phyloP scores from a whole-genome alignment of 1,140 invertebrate species.

The Pseudomyrmex concolor region DNA sequence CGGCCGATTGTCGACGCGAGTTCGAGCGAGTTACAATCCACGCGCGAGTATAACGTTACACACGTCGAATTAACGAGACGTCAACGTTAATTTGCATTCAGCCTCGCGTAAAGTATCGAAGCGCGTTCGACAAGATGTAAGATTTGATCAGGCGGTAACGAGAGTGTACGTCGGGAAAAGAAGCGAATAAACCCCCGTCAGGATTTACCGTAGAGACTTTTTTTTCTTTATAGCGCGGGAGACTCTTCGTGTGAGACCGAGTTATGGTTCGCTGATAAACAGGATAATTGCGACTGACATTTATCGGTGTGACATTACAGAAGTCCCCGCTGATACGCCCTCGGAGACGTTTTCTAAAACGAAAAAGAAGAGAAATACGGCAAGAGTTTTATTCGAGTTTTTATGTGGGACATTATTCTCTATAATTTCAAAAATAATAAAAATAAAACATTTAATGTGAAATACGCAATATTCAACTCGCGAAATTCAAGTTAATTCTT shows the following conservation, averaged over 20 bases:
- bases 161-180: not conserved
- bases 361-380: conserved; percentile 32
- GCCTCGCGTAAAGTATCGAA: conserved; percentile 43
- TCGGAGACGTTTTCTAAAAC: not conserved
- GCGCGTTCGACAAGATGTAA: not conserved
- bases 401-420: not conserved
- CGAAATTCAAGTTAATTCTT: not conserved
- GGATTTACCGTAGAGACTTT: conserved; percentile 4
- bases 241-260: conserved; percentile 20
- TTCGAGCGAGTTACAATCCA: conserved; percentile 53
- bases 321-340: conserved; percentile 11
- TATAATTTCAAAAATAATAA: not conserved
- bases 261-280: conserved; percentile 53
- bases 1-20: conserved; percentile 3
- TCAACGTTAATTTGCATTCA: conserved; percentile 63
- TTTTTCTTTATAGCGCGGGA: conserved; percentile 18
- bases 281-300: conserved; percentile 62
- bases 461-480: not conserved
- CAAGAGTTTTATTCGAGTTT: no score
- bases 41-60: conserved; percentile 51
- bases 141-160: conserved; percentile 26
- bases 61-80: conserved; percentile 55
- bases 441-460: not conserved
- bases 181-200: not conserved
- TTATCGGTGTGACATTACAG: conserved; percentile 64